Percentiles rank a stretch among this genome's conserved stretches.
These are phyloP conservation scores for Sceloporus tristichus DNA, from an alignment of 2,113 vertebrate genomes.

Conservation along the genomic window DNA sequence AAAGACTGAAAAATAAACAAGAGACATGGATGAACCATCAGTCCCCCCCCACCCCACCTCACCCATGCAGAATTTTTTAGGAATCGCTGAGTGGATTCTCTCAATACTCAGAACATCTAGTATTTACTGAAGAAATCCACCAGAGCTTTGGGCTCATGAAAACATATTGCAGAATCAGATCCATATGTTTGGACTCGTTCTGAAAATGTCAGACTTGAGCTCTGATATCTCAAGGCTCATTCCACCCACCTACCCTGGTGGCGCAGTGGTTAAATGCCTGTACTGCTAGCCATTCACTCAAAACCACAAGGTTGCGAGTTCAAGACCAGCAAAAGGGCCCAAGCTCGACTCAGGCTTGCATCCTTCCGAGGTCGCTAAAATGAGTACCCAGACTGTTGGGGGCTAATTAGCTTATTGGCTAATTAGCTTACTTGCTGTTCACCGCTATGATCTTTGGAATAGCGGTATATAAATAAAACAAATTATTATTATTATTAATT, in stretches of 20 bases:
- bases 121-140: constrained; percentile 23
- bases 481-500: too few relatives aligned
- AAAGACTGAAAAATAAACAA: constrained; percentile 31
- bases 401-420: too few relatives aligned
- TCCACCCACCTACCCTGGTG: neutral
- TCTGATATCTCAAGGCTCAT: neutral
- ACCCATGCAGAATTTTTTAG: constrained; percentile 5
- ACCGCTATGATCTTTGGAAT: too few relatives aligned
- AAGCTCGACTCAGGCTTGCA: too few relatives aligned
- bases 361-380: too few relatives aligned
- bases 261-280: too few relatives aligned
- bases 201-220: constrained; percentile 6
- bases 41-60: neutral
- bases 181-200: neutral
- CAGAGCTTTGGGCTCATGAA: neutral
- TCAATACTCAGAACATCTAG: neutral
- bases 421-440: too few relatives aligned
- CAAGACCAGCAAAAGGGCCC: too few relatives aligned
- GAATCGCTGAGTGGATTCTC: constrained; percentile 22
- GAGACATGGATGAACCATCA: neutral
- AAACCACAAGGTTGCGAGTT: too few relatives aligned
- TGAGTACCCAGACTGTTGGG: too few relatives aligned
- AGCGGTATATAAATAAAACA: too few relatives aligned
- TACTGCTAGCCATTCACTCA: too few relatives aligned
- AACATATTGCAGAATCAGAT: constrained; percentile 18